Percentiles rank a stretch among this genome's conserved stretches.
Evolutionary conservation across 2,797 vertebrate genomes (phyloP).

Genomic region (Leptoclinus maculatus): DNA sequence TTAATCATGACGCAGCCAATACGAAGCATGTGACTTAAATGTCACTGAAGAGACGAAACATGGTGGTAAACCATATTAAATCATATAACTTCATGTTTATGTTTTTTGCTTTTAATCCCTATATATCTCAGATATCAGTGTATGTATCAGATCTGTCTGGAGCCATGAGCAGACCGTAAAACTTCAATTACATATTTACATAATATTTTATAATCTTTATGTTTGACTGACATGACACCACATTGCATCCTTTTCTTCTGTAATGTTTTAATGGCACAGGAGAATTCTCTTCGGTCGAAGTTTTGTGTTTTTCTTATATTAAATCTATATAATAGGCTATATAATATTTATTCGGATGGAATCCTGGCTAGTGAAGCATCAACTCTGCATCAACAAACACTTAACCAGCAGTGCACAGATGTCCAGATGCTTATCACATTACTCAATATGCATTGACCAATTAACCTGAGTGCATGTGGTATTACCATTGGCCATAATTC

Average conservation of each 20-base stretch:
- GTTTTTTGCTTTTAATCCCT: background rate
- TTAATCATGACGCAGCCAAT: background rate
- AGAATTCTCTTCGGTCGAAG: too few species aligned
- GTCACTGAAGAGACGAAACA: background rate
- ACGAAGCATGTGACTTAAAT: background rate
- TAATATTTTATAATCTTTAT: too few species aligned
- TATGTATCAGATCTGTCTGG: background rate
- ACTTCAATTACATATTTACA: too few species aligned
- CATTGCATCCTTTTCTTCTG: background rate
- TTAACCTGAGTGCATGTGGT: conserved; percentile 48
- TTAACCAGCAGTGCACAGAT: conserved; percentile 18
- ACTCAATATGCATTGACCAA: conserved; percentile 53
- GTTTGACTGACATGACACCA: background rate
- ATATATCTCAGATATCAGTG: too few species aligned
- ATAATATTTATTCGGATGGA: background rate
- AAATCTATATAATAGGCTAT: background rate
- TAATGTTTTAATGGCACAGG: background rate
- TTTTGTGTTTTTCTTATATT: too few species aligned
- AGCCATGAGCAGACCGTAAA: too few species aligned
- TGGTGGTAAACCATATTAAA: background rate
- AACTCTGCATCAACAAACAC: background rate
- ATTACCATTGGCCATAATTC: background rate
- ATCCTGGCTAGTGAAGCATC: conserved; percentile 15
- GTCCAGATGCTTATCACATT: conserved; percentile 3
- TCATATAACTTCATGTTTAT: background rate